Conservation (phyloP, 2,888 invertebrate species). For the Thera obeliscata region DNA sequence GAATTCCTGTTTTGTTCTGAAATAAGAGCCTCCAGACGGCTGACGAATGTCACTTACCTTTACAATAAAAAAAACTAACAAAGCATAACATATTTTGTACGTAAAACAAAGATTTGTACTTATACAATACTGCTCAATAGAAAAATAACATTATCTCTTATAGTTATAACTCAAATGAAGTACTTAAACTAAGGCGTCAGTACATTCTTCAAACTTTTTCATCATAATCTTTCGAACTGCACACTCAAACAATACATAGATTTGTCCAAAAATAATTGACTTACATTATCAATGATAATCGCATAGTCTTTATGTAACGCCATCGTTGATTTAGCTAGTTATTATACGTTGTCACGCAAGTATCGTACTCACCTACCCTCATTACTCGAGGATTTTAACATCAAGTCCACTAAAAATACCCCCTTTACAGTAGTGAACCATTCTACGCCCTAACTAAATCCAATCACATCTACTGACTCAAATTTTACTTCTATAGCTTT, state of each 20-base stretch:
- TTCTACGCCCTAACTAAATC: constrained; percentile 3
- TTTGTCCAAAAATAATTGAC: constrained; percentile 10
- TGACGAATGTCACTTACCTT: neutral
- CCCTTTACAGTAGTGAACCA: constrained; percentile 5
- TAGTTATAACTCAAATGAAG: constrained; percentile 8
- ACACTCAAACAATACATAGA: neutral
- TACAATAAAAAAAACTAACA: constrained; percentile 7
- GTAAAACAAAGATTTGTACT: constrained; percentile 46
- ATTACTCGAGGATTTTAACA: constrained; percentile 3
- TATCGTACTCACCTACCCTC: neutral
- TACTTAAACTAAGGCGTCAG: neutral
- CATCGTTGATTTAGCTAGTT: neutral
- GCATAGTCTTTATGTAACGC: neutral
- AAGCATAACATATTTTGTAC: constrained; percentile 46
- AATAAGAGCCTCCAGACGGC: neutral
- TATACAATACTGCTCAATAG: constrained; percentile 50
- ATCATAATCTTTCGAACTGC: neutral
- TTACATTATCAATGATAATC: constrained; percentile 3
- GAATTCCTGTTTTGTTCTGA: neutral
- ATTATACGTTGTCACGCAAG: neutral
- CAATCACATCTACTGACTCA: constrained; percentile 10
- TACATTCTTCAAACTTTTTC: neutral
- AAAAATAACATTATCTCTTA: constrained; percentile 16
- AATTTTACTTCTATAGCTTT: constrained; percentile 14
- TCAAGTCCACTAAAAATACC: neutral